Evolutionary conservation across 2,888 invertebrate genomes (phyloP).

Genomic region (Eumerus sabulonum): DNA sequence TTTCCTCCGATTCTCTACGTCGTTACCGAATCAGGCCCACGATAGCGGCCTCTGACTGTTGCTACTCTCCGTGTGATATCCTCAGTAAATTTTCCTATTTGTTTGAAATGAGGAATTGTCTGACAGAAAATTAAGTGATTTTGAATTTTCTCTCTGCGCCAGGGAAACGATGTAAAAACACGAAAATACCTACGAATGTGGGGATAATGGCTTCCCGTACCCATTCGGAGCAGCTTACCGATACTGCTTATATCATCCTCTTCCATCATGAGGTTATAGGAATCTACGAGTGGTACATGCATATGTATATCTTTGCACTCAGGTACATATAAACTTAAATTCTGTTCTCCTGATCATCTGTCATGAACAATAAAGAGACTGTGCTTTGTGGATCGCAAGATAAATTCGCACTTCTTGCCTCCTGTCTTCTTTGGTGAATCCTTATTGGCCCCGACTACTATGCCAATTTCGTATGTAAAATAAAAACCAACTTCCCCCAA

Average conservation of each 20-base stretch:
- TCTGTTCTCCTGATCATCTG: constrained; percentile 67
- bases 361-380: constrained; percentile 66
- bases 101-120: constrained; percentile 54
- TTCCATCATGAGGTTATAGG: too few relatives aligned
- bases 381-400: constrained; percentile 67
- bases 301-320: constrained; percentile 1
- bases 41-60: constrained; percentile 14
- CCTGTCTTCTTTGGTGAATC: constrained; percentile 20
- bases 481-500: constrained; percentile 14
- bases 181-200: constrained; percentile 40
- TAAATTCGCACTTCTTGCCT: constrained; percentile 63
- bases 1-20: constrained; percentile 14
- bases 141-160: constrained; percentile 54
- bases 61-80: constrained; percentile 7
- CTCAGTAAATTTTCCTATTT: constrained; percentile 51
- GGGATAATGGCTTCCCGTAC: constrained; percentile 40
- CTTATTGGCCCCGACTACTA: constrained; percentile 24
- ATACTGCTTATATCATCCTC: constrained; percentile 29
- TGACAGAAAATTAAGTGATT: constrained; percentile 69
- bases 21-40: too few relatives aligned
- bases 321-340: neutral
- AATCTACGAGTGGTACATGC: too few relatives aligned
- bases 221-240: constrained; percentile 6
- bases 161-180: constrained; percentile 12
- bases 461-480: constrained; percentile 29